Conservation (phyloP, 1,140 invertebrate species). For the Amyelois transitella region DNA sequence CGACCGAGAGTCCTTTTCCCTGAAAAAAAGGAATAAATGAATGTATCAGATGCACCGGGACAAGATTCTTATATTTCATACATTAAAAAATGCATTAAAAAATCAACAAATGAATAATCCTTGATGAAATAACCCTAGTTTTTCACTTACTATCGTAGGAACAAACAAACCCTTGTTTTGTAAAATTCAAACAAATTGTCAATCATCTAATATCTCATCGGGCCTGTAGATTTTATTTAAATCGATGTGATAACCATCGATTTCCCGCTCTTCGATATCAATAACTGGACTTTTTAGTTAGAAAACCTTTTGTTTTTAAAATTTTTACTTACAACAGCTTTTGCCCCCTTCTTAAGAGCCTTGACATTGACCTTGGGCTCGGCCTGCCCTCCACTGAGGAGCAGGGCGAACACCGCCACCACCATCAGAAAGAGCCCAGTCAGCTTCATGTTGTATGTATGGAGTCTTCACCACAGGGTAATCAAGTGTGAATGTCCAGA, state of each 20-base stretch:
- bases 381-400: slow-evolving; percentile 13
- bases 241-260: too few relatives aligned
- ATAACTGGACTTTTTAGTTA: background rate
- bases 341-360: slow-evolving; percentile 16
- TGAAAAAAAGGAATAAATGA: slow-evolving; percentile 23
- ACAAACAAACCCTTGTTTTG: background rate
- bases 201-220: background rate
- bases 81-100: background rate
- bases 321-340: slow-evolving; percentile 17
- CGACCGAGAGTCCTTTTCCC: slow-evolving; percentile 28
- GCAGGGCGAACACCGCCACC: slow-evolving; percentile 15
- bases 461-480: too few relatives aligned
- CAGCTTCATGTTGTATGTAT: slow-evolving; percentile 30
- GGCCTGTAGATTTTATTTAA: too few relatives aligned
- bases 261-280: too few relatives aligned
- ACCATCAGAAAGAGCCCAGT: slow-evolving; percentile 14
- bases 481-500: too few relatives aligned
- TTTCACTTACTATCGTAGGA: too few relatives aligned
- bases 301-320: too few relatives aligned
- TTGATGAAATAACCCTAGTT: background rate
- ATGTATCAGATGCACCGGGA: slow-evolving; percentile 23
- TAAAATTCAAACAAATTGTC: background rate
- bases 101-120: background rate
- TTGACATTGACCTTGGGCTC: slow-evolving; percentile 9
- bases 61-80: background rate